Percentiles rank a stretch among this genome's conserved stretches.
Conservation (phyloP, 2,888 invertebrate genomes). For the Mactromeris polynyma region DNA sequence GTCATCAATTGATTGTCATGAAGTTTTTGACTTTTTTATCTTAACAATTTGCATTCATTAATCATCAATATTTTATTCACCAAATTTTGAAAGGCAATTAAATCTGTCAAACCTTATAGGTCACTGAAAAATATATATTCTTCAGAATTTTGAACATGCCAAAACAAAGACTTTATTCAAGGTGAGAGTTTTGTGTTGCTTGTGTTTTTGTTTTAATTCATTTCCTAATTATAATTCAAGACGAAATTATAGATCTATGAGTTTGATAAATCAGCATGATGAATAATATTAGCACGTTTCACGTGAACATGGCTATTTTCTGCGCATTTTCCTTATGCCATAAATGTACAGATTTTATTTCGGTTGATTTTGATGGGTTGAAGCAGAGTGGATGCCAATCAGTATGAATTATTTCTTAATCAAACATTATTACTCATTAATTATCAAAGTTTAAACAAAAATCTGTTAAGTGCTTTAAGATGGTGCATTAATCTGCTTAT, state of each 20-base stretch:
- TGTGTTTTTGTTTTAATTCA: not conserved
- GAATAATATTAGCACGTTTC: not conserved
- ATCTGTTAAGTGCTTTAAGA: no score
- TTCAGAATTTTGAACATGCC: not conserved
- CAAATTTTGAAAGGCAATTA: not conserved
- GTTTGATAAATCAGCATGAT: not conserved
- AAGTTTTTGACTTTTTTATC: not conserved
- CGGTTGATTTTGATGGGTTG: not conserved
- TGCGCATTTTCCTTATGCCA: not conserved
- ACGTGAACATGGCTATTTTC: not conserved
- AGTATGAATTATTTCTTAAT: not conserved
- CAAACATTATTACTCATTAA: not conserved
- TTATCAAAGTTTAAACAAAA: no score
- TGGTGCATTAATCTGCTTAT: no score
- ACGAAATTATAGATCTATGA: not conserved
- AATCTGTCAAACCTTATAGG: not conserved
- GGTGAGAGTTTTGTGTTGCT: not conserved
- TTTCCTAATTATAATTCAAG: not conserved
- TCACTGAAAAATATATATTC: not conserved
- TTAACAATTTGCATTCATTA: slow-evolving; percentile 1
- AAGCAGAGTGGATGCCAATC: not conserved
- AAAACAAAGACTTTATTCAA: slow-evolving; percentile 10
- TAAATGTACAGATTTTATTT: not conserved
- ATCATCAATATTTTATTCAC: slow-evolving; percentile 1
- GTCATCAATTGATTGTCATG: not conserved